Conservation (phyloP, 2,888 invertebrate genomes). For the Drosophila pseudotalamancana region DNA sequence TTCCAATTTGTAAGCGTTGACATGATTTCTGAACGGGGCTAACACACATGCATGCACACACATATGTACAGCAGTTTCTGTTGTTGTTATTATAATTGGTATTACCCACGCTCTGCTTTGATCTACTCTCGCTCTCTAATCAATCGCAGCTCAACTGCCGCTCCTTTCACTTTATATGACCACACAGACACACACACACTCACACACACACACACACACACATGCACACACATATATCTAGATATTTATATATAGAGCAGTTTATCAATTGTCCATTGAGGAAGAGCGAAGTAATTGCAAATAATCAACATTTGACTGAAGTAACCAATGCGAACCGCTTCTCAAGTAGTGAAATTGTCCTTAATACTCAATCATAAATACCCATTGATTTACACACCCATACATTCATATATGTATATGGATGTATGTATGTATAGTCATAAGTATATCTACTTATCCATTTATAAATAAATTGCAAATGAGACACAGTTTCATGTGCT, state of each 20-base stretch:
- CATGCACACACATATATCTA: not conserved
- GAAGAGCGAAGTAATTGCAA: slow-evolving; percentile 67
- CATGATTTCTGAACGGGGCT: slow-evolving; percentile 50
- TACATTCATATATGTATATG: not conserved
- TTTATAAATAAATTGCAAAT: not conserved
- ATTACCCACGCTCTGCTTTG: slow-evolving; percentile 21
- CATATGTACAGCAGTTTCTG: not conserved
- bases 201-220: not conserved
- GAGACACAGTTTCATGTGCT: not conserved
- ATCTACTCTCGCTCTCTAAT: slow-evolving; percentile 52
- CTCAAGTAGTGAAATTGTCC: slow-evolving; percentile 80
- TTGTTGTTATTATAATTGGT: slow-evolving; percentile 1
- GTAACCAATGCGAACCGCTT: slow-evolving; percentile 19
- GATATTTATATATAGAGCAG: not conserved
- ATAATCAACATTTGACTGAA: slow-evolving; percentile 34
- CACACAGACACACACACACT: slow-evolving; percentile 1
- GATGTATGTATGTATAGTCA: not conserved
- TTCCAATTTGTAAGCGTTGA: slow-evolving; percentile 64
- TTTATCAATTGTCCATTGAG: slow-evolving; percentile 68
- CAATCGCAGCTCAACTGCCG: slow-evolving; percentile 41
- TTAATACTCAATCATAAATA: slow-evolving; percentile 42
- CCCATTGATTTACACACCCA: not conserved
- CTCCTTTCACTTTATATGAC: slow-evolving; percentile 73
- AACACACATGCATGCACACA: not conserved
- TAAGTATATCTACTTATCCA: not conserved